phyloP scores from a whole-genome alignment of 2,113 vertebrate genomes.

The Dromiciops gliroides region DNA sequence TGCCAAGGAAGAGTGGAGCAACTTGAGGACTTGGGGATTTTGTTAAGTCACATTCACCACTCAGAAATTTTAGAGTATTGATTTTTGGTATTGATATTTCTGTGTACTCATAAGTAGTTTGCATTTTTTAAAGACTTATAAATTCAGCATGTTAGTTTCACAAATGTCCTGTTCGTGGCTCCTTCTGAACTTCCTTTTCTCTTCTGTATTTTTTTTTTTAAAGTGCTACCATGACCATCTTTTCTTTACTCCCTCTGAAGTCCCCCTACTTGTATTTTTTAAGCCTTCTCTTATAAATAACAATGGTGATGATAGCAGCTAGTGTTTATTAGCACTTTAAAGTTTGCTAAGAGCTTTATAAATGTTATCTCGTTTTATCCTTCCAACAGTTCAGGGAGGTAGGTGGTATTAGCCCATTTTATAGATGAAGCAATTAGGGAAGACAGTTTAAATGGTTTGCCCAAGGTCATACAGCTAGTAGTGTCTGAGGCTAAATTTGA shows the following conservation, averaged over 20 bases:
- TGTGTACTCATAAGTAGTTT: background rate
- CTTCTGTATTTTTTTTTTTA: background rate
- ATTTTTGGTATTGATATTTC: background rate
- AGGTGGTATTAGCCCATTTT: background rate
- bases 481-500: no score
- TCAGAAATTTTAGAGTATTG: background rate
- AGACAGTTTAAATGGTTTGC: no score
- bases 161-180: background rate
- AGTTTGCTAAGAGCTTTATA: background rate
- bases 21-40: background rate
- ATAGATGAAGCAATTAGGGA: no score
- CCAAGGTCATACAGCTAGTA: no score
- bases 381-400: background rate
- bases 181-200: background rate
- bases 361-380: background rate
- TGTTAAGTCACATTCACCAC: background rate
- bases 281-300: background rate
- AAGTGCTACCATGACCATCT: background rate
- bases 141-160: background rate
- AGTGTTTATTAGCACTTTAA: background rate
- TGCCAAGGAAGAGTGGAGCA: background rate
- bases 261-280: background rate
- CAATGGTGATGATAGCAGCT: background rate
- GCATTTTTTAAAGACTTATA: background rate
- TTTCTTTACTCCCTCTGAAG: background rate